Evolutionary conservation across 2,888 invertebrate genomes (phyloP).

Genomic region (Sesia bembeciformis): DNA sequence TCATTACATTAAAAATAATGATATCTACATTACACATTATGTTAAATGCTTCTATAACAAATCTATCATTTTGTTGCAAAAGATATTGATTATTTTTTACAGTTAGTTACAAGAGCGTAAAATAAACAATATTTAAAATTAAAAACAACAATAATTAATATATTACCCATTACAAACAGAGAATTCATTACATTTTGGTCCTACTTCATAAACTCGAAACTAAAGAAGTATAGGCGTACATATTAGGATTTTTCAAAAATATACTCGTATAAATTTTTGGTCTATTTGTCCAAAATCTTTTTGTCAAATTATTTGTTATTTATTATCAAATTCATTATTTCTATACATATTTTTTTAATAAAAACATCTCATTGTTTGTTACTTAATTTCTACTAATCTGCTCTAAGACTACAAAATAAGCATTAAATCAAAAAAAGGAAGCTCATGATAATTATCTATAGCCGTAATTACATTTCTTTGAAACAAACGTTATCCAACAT

Average conservation of each 20-base stretch:
- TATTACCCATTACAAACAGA: conserved; percentile 21
- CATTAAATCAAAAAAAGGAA: not conserved
- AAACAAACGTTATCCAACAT: not conserved
- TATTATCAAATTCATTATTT: conserved; percentile 22
- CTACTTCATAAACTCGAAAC: conserved; percentile 25
- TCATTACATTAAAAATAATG: conserved; percentile 68
- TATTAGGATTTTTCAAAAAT: not conserved
- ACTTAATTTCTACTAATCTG: not conserved
- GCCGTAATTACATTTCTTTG: not conserved
- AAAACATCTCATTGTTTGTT: not conserved
- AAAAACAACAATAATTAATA: conserved; percentile 22
- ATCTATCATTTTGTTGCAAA: conserved; percentile 59
- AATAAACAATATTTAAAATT: conserved; percentile 60
- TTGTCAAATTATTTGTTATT: not conserved
- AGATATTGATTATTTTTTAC: conserved; percentile 29
- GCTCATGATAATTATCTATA: not conserved
- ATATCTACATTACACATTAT: conserved; percentile 60
- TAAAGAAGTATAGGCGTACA: not conserved
- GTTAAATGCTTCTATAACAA: conserved; percentile 71
- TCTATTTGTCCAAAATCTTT: not conserved
- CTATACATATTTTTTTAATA: conserved; percentile 2
- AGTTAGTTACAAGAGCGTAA: conserved; percentile 51
- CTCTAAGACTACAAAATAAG: too few species aligned
- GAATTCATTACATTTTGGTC: conserved; percentile 56
- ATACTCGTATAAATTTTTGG: not conserved